Evolutionary conservation across 2,888 invertebrate species (phyloP).

Genomic region (Escarpia spicata): DNA sequence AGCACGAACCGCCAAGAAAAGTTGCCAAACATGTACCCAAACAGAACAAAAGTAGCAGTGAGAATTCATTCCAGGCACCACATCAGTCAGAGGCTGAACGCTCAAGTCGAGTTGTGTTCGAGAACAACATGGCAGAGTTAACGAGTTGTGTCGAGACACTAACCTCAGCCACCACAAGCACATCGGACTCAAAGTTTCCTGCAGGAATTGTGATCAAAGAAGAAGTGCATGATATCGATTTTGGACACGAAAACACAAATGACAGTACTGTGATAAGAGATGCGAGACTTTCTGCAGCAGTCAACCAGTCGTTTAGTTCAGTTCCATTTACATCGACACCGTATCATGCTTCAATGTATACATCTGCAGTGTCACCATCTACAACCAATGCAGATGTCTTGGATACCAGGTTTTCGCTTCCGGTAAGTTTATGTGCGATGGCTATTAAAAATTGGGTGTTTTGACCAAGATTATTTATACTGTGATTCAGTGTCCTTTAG

Average conservation of each 20-base stretch:
- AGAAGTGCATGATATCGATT: neutral
- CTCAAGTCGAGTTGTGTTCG: neutral
- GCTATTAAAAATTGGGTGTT: too few species aligned
- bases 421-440: neutral
- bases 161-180: neutral
- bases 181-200: neutral
- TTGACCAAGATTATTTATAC: too few species aligned
- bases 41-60: neutral
- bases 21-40: neutral
- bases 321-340: neutral
- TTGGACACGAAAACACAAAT: neutral
- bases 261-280: neutral
- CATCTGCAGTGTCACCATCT: neutral
- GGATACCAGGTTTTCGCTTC: neutral
- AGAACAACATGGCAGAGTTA: neutral
- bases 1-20: neutral
- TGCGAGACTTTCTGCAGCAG: neutral
- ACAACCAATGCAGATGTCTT: neutral
- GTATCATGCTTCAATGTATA: neutral
- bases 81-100: neutral
- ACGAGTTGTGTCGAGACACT: neutral
- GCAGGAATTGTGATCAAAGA: neutral
- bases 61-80: neutral
- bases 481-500: too few species aligned
- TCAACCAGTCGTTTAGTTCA: conserved; percentile 1